Evolutionary conservation across 2,888 invertebrate genomes (phyloP), one percentile per base, ranked within the genome.

Genomic region (Cheilosia scutellata): DNA sequence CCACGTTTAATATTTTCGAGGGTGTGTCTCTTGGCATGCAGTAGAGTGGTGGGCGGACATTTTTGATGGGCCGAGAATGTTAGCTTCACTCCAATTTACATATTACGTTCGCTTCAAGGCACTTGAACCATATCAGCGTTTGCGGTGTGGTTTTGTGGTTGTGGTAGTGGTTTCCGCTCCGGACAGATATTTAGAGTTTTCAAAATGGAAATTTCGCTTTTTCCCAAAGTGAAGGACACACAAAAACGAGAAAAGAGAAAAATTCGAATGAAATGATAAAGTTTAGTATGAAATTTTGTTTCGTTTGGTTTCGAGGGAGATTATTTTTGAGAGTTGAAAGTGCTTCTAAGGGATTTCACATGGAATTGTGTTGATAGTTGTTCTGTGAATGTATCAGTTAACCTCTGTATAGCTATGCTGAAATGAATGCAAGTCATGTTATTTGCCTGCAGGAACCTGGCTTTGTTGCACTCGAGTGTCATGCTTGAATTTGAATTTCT

Each of bases 21-120:
- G n/a, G 40, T 55, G 40, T 20, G 68, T 68, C 16, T 44, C 44
- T 20, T 20, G 40, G 33, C 7, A 20, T 53, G 37, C 47, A 25
- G 58, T 5, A 9, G 40, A 33, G 27, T 25, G 33, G 5, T 70
- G 33, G 57, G 44, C 7, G 58, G 70, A 20, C 9, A 25, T 11
- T 27, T 1, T 3, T 4, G 2, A 29, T 4, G 57, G 25, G 62
- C 11, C 9, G 40, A 33, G 60, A 29, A 37, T 63, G 71, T 49
- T 44, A 65, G 49, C 51, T 72, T 60, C 72, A 60, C 53, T 82
- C 62, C 83, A 83, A 79, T 83, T 83, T 83, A 66, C 79, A 79
- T 79, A 74, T 74, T 83, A 74, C 51, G 29, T 62, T 57, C 57
- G 74, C 74, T 68, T 40, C 29, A 57, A 60, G 74, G 83, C 78